Evolutionary conservation across 1,140 invertebrate genomes (phyloP).

Genomic region (Macrobrachium rosenbergii): DNA sequence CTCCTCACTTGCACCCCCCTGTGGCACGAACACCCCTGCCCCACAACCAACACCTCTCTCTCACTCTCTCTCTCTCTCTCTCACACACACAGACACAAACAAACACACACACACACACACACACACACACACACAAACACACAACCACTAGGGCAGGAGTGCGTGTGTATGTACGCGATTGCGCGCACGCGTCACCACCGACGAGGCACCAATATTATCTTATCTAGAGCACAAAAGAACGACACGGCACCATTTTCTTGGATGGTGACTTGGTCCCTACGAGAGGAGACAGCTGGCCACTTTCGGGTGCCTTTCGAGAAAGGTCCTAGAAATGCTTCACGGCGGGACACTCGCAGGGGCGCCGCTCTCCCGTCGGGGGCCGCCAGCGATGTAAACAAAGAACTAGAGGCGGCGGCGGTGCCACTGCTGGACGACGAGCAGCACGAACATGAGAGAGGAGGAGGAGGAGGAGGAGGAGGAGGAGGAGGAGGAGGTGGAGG

Average conservation of each 20-base stretch:
- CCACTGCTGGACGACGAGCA: background rate
- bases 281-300: background rate
- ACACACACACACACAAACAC: background rate
- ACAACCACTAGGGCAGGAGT: background rate
- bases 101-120: background rate
- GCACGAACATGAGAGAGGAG: background rate
- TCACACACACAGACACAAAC: background rate
- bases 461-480: slow-evolving; percentile 6
- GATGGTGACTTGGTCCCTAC: background rate
- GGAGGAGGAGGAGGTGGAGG: background rate
- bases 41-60: too few relatives aligned
- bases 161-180: background rate
- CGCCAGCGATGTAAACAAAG: slow-evolving; percentile 41
- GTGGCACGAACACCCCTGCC: too few relatives aligned
- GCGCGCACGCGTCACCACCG: background rate
- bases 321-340: background rate
- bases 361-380: slow-evolving; percentile 39
- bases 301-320: background rate
- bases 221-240: background rate
- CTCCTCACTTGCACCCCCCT: background rate
- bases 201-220: background rate
- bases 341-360: slow-evolving; percentile 26
- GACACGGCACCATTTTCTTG: background rate
- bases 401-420: slow-evolving; percentile 31
- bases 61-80: background rate